Percentiles rank a stretch among this genome's conserved stretches.
Evolutionary conservation across 2,888 invertebrate genomes (phyloP).

Genomic region (Amaurobius ferox): DNA sequence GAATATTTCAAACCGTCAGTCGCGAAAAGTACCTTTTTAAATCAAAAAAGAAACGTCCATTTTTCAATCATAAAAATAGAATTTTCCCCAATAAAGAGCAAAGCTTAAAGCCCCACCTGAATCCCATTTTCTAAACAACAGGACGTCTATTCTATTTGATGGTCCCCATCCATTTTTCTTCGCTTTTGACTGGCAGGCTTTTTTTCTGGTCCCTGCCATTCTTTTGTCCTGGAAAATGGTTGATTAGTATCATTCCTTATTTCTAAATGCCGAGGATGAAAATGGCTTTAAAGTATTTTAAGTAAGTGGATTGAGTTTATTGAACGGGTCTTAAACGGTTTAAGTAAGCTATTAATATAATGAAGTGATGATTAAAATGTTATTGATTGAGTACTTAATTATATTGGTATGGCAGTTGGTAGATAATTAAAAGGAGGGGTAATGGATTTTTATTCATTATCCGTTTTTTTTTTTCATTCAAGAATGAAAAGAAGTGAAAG

Average conservation of each 20-base stretch:
- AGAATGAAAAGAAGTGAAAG: too few species aligned
- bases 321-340: too few species aligned
- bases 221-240: background rate
- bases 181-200: background rate
- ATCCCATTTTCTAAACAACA: background rate
- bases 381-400: too few species aligned
- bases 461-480: too few species aligned
- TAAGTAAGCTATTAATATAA: too few species aligned
- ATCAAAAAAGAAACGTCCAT: background rate
- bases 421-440: too few species aligned
- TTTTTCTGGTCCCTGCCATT: background rate
- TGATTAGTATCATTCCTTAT: slow-evolving; percentile 39
- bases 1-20: background rate
- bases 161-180: background rate
- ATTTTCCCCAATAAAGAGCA: background rate
- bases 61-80: slow-evolving; percentile 8
- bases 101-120: background rate
- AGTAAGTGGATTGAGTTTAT: too few species aligned
- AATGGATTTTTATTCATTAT: too few species aligned
- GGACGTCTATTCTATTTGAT: background rate
- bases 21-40: background rate
- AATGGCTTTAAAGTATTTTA: too few species aligned
- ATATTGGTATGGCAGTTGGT: too few species aligned
- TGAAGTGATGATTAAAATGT: too few species aligned
- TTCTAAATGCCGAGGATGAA: too few species aligned